Percentiles rank a stretch among this genome's conserved stretches.
Evolutionary conservation across 2,113 vertebrate genomes (phyloP).

Genomic region (Psettodes erumei): DNA sequence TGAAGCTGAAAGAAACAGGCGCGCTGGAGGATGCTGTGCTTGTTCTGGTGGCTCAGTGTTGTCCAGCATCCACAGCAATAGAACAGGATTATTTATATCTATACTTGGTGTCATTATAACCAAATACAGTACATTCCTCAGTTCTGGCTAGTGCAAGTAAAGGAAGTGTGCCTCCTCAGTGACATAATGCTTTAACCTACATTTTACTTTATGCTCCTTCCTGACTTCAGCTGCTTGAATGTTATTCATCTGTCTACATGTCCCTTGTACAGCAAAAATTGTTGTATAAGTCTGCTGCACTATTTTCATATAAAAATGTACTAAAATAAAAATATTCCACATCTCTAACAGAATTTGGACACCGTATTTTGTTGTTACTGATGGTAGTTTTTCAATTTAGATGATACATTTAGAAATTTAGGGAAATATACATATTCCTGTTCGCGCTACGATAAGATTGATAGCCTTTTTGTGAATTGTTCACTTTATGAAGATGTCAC

Average conservation of each 20-base stretch:
- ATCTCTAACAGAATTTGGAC: slow-evolving; percentile 46
- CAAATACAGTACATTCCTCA: slow-evolving; percentile 34
- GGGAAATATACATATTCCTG: no score
- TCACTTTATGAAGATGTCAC: no score
- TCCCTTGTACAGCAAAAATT: slow-evolving; percentile 72
- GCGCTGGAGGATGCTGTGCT: slow-evolving; percentile 23
- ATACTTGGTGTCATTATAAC: slow-evolving; percentile 23
- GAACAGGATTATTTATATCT: slow-evolving; percentile 6
- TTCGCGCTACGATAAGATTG: no score
- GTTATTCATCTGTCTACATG: slow-evolving; percentile 40
- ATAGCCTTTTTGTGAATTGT: no score
- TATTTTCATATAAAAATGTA: slow-evolving; percentile 81
- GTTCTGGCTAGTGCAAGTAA: slow-evolving; percentile 56
- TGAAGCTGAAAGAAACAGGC: not conserved
- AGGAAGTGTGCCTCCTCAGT: slow-evolving; percentile 40
- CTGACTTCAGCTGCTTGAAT: slow-evolving; percentile 44
- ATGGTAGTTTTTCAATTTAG: no score
- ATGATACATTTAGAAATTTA: no score
- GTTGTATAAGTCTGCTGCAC: slow-evolving; percentile 74
- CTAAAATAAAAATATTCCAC: slow-evolving; percentile 75
- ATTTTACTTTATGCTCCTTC: slow-evolving; percentile 34
- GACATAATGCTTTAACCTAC: not conserved
- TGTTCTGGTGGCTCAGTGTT: slow-evolving; percentile 6
- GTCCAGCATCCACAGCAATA: not conserved
- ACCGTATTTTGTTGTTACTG: slow-evolving; percentile 6